Conservation (phyloP, 2,113 vertebrate genomes). For the Istiophorus platypterus region DNA sequence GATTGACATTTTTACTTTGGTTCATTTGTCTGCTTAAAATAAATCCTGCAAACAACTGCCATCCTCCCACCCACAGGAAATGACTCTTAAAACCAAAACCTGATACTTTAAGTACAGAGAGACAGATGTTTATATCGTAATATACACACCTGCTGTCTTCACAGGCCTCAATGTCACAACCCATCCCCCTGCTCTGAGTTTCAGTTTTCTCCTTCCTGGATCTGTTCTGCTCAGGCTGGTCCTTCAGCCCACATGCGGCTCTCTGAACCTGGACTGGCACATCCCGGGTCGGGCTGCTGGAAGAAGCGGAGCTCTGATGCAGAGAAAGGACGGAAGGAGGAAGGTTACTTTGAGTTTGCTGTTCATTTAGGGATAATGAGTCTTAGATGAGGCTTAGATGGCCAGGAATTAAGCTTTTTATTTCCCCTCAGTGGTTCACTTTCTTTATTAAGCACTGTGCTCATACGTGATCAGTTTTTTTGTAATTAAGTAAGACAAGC, state of each 20-base stretch:
- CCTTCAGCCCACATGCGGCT: constrained; percentile 7
- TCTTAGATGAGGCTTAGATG: background rate
- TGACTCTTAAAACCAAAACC: background rate
- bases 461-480: background rate
- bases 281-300: background rate
- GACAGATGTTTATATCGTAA: background rate
- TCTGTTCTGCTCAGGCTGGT: constrained; percentile 50
- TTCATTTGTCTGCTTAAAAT: background rate
- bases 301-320: constrained; percentile 59
- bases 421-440: background rate
- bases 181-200: constrained; percentile 37
- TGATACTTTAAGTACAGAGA: background rate
- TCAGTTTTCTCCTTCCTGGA: constrained; percentile 60
- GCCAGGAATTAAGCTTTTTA: background rate
- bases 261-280: constrained; percentile 4
- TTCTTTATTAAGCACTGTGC: background rate
- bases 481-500: background rate
- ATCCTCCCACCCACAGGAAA: background rate
- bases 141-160: constrained; percentile 63
- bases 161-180: constrained; percentile 49
- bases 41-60: background rate
- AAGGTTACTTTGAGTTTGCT: background rate
- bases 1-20: background rate
- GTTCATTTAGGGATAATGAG: background rate
- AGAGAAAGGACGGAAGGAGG: background rate